These are phyloP conservation scores for Dendrophyllia cribrosa DNA, from an alignment of 64 coral and sea anemone genomes.

Conservation along the genomic window DNA sequence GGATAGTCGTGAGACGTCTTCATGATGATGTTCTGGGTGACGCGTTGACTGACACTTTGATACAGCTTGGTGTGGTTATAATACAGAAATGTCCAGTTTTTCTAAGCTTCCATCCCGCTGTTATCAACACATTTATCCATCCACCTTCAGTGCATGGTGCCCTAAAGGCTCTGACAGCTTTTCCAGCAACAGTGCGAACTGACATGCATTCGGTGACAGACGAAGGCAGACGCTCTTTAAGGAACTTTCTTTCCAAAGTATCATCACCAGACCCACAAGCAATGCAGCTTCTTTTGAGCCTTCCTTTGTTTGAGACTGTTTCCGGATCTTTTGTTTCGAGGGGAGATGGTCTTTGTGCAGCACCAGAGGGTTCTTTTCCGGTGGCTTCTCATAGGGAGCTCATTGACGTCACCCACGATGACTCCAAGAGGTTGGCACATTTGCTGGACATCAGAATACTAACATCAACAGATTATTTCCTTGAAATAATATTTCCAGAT, in stretches of 20 bases:
- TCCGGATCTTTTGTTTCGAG: slow-evolving; percentile 2
- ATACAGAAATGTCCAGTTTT: slow-evolving; percentile 52
- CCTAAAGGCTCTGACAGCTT: slow-evolving; percentile 23
- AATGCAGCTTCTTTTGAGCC: slow-evolving; percentile 18
- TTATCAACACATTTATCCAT: slow-evolving; percentile 33
- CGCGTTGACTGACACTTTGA: slow-evolving; percentile 12
- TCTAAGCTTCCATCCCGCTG: slow-evolving; percentile 36
- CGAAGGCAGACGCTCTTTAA: slow-evolving; percentile 61
- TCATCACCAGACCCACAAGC: not conserved
- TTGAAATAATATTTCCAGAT: slow-evolving; percentile 22
- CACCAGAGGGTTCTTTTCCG: not conserved
- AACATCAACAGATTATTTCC: not conserved
- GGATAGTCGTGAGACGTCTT: slow-evolving; percentile 34
- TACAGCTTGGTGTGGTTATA: slow-evolving; percentile 44
- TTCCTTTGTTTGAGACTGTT: slow-evolving; percentile 66
- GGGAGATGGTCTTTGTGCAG: not conserved
- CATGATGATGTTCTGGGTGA: slow-evolving; percentile 51
- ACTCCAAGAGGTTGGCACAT: not conserved
- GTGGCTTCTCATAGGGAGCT: not conserved
- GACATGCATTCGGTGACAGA: not conserved
- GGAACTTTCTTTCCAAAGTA: slow-evolving; percentile 46
- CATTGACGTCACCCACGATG: slow-evolving; percentile 12
- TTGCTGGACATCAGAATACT: not conserved
- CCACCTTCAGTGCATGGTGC: slow-evolving; percentile 58
- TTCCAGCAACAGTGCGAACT: not conserved